Evolutionary conservation across 2,113 vertebrate species (phyloP).

Genomic region (Falco punctatus): DNA sequence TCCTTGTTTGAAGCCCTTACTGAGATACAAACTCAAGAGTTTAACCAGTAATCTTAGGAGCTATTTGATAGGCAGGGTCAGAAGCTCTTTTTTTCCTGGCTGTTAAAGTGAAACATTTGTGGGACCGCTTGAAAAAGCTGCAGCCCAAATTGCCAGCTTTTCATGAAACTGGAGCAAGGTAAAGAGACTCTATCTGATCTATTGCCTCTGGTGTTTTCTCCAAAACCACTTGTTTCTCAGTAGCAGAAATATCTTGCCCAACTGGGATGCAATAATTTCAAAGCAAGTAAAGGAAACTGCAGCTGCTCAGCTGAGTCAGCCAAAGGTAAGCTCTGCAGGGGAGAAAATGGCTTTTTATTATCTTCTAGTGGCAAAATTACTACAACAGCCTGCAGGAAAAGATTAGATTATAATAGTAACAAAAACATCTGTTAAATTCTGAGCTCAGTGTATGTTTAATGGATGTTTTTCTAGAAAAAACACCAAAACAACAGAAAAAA

Average conservation of each 20-base stretch:
- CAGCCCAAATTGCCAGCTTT: background rate
- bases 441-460: background rate
- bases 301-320: constrained; percentile 65
- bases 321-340: constrained; percentile 66
- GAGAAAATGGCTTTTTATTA: constrained; percentile 61
- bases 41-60: background rate
- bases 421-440: constrained; percentile 60
- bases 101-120: constrained; percentile 1
- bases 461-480: background rate
- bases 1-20: background rate
- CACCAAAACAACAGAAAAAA: background rate
- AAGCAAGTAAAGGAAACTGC: constrained; percentile 51
- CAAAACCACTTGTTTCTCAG: constrained; percentile 33
- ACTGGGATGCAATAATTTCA: constrained; percentile 51
- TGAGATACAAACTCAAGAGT: background rate
- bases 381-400: constrained; percentile 51
- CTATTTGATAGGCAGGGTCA: background rate
- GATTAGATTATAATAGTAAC: constrained; percentile 49
- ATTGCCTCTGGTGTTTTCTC: constrained; percentile 36
- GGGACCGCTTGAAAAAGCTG: background rate
- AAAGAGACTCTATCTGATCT: constrained; percentile 18
- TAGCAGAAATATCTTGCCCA: constrained; percentile 36
- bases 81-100: background rate
- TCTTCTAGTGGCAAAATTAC: constrained; percentile 59
- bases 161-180: background rate